Conservation (phyloP, 2,888 invertebrate genomes). For the Cactoblastis cactorum region DNA sequence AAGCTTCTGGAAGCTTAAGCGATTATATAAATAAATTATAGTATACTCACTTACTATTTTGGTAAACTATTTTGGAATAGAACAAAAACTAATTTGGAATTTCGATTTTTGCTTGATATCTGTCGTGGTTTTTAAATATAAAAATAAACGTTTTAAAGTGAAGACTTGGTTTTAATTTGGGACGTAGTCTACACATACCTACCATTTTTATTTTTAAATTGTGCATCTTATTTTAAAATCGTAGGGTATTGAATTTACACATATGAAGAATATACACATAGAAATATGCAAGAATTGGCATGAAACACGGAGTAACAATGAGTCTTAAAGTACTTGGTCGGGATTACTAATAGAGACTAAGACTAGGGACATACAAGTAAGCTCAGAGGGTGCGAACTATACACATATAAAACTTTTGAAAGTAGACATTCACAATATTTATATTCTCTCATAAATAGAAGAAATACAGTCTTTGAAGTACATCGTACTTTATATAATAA, state of each 20-base stretch:
- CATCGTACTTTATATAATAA: slow-evolving; percentile 52
- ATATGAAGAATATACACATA: slow-evolving; percentile 21
- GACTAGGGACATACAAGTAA: slow-evolving; percentile 73
- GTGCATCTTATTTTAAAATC: no score
- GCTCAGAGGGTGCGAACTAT: slow-evolving; percentile 72
- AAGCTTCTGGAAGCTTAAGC: no score
- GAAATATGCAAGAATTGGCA: slow-evolving; percentile 28
- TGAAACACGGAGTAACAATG: slow-evolving; percentile 51
- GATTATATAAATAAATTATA: no score
- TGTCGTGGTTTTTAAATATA: no score
- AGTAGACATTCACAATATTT: slow-evolving; percentile 47
- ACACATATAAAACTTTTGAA: slow-evolving; percentile 55
- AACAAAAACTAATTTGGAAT: no score
- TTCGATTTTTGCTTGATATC: no score
- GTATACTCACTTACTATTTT: no score
- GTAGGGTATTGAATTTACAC: slow-evolving; percentile 18
- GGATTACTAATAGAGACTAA: slow-evolving; percentile 74
- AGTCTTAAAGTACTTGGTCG: slow-evolving; percentile 76
- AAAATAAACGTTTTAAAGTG: no score
- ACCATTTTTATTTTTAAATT: no score
- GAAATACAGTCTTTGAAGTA: slow-evolving; percentile 73
- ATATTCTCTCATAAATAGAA: slow-evolving; percentile 69
- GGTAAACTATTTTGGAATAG: no score
- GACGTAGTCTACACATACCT: neutral
- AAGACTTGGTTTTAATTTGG: no score